These are phyloP conservation scores for Hippolais icterina DNA, from an alignment of 2,113 vertebrate genomes.

Conservation along the genomic window DNA sequence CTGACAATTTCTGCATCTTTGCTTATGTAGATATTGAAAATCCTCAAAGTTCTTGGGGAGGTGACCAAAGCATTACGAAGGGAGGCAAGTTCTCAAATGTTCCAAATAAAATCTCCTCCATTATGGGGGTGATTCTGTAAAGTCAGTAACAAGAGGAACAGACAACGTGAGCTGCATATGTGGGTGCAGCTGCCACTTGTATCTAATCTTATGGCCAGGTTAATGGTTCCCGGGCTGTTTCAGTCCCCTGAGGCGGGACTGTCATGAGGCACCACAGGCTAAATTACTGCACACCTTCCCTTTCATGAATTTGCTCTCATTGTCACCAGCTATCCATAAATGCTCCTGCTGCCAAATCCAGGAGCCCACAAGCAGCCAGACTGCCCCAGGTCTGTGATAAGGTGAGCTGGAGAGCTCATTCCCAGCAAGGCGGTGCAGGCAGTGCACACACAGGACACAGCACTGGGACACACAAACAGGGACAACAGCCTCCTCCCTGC, in stretches of 20 bases:
- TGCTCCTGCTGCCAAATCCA: background rate
- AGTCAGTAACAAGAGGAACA: background rate
- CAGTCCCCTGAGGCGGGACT: too few species aligned
- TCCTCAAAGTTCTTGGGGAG: background rate
- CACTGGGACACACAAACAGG: accelerated
- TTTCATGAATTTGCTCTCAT: background rate
- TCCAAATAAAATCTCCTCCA: background rate
- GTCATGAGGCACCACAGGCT: background rate
- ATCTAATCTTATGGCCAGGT: background rate
- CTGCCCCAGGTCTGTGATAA: accelerated
- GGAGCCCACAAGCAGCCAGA: background rate
- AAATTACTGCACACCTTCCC: background rate
- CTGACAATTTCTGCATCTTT: background rate
- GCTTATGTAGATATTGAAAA: background rate
- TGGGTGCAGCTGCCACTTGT: background rate
- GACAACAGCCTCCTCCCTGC: background rate
- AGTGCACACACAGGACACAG: background rate
- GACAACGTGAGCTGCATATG: accelerated
- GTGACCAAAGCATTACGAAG: background rate
- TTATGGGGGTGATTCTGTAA: background rate
- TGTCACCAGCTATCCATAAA: background rate
- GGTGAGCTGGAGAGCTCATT: too few species aligned
- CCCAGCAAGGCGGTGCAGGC: background rate
- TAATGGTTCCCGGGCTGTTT: background rate
- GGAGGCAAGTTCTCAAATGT: background rate